Evolutionary conservation across 2,113 vertebrate species (phyloP).

Genomic region (Tragelaphus imberbis): DNA sequence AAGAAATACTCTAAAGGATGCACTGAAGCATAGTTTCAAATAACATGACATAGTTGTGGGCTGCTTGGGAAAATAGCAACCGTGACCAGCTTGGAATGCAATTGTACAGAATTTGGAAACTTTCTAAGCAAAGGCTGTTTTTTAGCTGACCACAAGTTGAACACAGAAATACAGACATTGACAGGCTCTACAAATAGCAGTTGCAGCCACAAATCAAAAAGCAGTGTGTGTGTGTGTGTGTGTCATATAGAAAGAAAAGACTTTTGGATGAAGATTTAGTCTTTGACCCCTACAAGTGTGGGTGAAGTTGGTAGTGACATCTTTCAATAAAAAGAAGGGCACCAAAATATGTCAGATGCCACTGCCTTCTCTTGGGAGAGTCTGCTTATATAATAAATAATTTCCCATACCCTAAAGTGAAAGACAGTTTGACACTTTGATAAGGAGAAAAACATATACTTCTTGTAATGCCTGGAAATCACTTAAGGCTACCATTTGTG

Average conservation of each 20-base stretch:
- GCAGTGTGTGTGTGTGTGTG: background rate
- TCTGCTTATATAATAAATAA: slow-evolving; percentile 34
- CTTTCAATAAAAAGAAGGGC: slow-evolving; percentile 35
- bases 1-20: slow-evolving; percentile 42
- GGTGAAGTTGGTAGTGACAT: slow-evolving; percentile 20
- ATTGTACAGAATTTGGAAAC: background rate
- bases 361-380: background rate
- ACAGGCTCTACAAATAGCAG: slow-evolving; percentile 50
- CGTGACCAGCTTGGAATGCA: background rate
- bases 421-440: background rate
- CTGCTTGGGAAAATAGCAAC: slow-evolving; percentile 8
- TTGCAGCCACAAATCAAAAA: slow-evolving; percentile 39
- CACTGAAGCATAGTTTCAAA: slow-evolving; percentile 46
- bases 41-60: slow-evolving; percentile 41
- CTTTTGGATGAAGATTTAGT: slow-evolving; percentile 28
- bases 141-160: slow-evolving; percentile 42
- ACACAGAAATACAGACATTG: slow-evolving; percentile 40
- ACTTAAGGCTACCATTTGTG: slow-evolving; percentile 20
- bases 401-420: background rate
- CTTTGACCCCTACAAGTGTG: background rate
- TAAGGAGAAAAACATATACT: background rate
- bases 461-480: slow-evolving; percentile 23
- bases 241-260: background rate
- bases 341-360: background rate
- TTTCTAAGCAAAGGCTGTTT: slow-evolving; percentile 45